Conservation (phyloP, 2,797 vertebrate species). For the Diplodus puntazzo region DNA sequence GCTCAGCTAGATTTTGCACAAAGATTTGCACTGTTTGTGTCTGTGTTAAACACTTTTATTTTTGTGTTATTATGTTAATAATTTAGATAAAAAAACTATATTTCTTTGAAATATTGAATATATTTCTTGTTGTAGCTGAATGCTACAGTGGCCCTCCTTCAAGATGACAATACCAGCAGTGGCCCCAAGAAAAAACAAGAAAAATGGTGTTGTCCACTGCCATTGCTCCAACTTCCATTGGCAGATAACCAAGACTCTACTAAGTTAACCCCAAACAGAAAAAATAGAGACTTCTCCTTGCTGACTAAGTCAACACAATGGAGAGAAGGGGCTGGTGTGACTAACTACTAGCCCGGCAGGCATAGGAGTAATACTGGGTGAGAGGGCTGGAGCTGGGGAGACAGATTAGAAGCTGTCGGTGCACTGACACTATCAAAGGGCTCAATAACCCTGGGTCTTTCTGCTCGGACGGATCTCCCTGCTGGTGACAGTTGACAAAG, state of each 20-base stretch:
- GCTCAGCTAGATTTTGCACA: too few relatives aligned
- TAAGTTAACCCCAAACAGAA: background rate
- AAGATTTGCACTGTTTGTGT: too few relatives aligned
- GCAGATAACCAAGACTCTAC: background rate
- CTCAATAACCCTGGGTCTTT: constrained; percentile 71
- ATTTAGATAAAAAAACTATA: too few relatives aligned
- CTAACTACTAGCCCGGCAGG: constrained; percentile 27
- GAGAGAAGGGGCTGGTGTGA: constrained; percentile 37
- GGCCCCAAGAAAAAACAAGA: too few relatives aligned
- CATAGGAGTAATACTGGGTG: constrained; percentile 27
- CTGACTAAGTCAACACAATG: constrained; percentile 20
- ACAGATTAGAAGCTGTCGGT: constrained; percentile 67
- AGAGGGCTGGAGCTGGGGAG: constrained; percentile 52
- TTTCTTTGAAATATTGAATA: too few relatives aligned
- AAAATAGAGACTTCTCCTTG: background rate
- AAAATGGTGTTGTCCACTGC: background rate
- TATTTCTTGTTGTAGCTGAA: too few relatives aligned
- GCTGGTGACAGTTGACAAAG: constrained; percentile 74
- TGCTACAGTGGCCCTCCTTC: too few relatives aligned
- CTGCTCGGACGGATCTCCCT: constrained; percentile 62
- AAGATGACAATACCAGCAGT: too few relatives aligned
- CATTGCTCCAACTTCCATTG: background rate
- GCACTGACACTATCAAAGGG: constrained; percentile 76
- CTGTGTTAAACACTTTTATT: too few relatives aligned
- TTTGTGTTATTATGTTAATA: too few relatives aligned